Percentiles rank a stretch among this genome's conserved stretches.
Conservation (phyloP, 2,113 vertebrate genomes). For the Loxodonta africana region DNA sequence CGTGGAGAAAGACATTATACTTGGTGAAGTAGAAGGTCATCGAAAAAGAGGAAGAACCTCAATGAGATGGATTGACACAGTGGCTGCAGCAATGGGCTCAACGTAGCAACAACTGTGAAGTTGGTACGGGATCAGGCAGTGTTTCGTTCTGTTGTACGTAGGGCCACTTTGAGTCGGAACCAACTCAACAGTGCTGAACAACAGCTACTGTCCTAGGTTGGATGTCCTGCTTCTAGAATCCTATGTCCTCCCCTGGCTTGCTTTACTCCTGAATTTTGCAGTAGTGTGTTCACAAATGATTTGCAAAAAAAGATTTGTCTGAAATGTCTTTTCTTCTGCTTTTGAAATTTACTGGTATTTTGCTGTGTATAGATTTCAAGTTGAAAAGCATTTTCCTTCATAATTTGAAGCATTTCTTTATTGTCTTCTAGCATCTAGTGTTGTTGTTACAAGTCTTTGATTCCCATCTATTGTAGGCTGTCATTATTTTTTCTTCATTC, state of each 20-base stretch:
- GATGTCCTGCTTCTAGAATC: constrained; percentile 4
- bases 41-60: no score
- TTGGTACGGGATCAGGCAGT: no score
- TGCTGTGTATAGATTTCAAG: background rate
- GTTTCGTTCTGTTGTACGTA: no score
- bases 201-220: no score
- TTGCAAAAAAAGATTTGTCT: background rate
- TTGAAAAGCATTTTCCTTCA: constrained; percentile 21
- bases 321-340: constrained; percentile 28
- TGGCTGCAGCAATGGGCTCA: no score
- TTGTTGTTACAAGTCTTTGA: background rate
- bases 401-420: background rate
- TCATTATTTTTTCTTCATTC: background rate
- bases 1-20: no score
- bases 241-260: background rate
- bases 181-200: no score
- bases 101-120: no score
- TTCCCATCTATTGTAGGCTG: background rate
- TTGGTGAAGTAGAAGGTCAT: no score
- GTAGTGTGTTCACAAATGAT: background rate
- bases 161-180: no score
- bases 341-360: constrained; percentile 31
- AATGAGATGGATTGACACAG: no score
- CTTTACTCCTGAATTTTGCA: background rate
- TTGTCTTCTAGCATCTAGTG: background rate